These are phyloP conservation scores for Timema cristinae DNA, from an alignment of 2,888 invertebrate genomes.

Conservation along the genomic window DNA sequence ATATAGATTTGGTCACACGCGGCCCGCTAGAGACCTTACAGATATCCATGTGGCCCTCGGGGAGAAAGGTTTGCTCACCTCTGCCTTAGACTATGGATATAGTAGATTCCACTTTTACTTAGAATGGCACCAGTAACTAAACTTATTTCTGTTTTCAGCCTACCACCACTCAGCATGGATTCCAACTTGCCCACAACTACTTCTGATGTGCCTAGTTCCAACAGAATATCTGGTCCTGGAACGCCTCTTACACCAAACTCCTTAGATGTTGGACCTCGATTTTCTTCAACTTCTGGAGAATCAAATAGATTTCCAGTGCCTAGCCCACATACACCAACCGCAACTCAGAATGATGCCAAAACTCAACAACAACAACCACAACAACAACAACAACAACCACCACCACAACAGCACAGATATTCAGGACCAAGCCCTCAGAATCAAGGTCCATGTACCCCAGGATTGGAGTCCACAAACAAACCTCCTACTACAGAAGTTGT, in stretches of 20 bases:
- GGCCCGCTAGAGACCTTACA: too few species aligned
- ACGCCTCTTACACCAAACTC: constrained; percentile 51
- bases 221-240: constrained; percentile 44
- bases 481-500: constrained; percentile 34
- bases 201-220: constrained; percentile 38
- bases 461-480: constrained; percentile 30
- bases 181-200: constrained; percentile 28
- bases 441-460: constrained; percentile 31
- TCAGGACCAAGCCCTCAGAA: constrained; percentile 40
- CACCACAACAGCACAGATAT: constrained; percentile 31
- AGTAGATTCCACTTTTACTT: too few species aligned
- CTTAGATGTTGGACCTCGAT: constrained; percentile 45
- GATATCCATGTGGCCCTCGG: too few species aligned
- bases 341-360: constrained; percentile 31
- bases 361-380: constrained; percentile 34
- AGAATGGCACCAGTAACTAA: too few species aligned
- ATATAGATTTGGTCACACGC: too few species aligned
- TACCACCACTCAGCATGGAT: constrained; percentile 41
- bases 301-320: constrained; percentile 49
- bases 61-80: too few species aligned
- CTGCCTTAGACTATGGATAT: too few species aligned
- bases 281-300: constrained; percentile 41
- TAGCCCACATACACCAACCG: constrained; percentile 48
- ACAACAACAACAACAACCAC: constrained; percentile 38
- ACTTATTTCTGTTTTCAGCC: constrained; percentile 39